phyloP scores from a whole-genome alignment of 1,140 invertebrate genomes.

The Dinoponera quadriceps region DNA sequence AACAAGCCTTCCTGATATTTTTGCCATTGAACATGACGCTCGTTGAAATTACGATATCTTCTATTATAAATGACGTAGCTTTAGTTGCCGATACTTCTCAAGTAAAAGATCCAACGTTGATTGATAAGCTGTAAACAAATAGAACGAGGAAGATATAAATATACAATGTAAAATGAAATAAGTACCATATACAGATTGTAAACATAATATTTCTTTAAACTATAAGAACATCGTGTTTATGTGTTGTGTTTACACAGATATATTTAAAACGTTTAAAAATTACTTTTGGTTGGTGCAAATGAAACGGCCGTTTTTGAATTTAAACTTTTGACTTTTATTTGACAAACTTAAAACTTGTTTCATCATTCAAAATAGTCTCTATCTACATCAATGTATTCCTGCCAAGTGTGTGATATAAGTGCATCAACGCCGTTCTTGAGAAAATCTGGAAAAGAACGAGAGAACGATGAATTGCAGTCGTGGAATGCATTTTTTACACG shows the following conservation, averaged over 20 bases:
- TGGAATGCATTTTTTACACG: too few relatives aligned
- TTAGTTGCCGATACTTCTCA: neutral
- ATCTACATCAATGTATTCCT: too few relatives aligned
- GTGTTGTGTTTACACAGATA: neutral
- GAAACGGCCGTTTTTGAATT: too few relatives aligned
- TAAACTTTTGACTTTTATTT: too few relatives aligned
- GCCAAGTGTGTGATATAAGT: too few relatives aligned
- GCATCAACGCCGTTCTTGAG: too few relatives aligned
- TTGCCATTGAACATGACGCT: conserved; percentile 3
- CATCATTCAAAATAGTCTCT: too few relatives aligned
- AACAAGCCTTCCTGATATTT: conserved; percentile 4
- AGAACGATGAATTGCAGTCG: too few relatives aligned
- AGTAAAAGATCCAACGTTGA: conserved; percentile 24
- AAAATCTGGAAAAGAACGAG: too few relatives aligned
- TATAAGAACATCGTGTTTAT: neutral
- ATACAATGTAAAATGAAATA: conserved; percentile 24
- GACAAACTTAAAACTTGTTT: too few relatives aligned
- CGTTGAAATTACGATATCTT: conserved; percentile 20
- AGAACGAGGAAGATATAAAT: conserved; percentile 13
- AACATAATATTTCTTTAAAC: neutral
- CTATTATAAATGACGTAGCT: conserved; percentile 5
- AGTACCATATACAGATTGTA: conserved; percentile 5
- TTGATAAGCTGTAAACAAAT: conserved; percentile 45
- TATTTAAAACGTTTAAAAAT: too few relatives aligned
- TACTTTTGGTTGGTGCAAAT: too few relatives aligned